Evolutionary conservation across 1,140 invertebrate species (phyloP).

Genomic region (Camponotus vicinus): DNA sequence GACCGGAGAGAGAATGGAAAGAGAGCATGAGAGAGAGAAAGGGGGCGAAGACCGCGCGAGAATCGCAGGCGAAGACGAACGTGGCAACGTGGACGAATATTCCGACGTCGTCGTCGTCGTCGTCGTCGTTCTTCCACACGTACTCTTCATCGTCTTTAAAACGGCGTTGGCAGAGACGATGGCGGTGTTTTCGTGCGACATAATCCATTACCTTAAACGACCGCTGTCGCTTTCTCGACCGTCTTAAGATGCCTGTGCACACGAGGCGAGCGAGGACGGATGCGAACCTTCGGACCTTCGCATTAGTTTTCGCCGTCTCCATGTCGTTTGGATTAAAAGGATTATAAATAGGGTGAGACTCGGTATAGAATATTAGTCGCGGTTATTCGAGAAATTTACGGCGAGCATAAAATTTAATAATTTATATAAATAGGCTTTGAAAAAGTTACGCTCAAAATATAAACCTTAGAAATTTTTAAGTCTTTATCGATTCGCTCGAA

Average conservation of each 20-base stretch:
- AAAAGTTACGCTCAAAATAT: too few species aligned
- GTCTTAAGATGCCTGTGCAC: slow-evolving; percentile 50
- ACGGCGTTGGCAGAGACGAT: not conserved
- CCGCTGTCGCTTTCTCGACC: slow-evolving; percentile 60
- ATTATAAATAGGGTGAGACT: slow-evolving; percentile 20
- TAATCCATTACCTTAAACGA: slow-evolving; percentile 74
- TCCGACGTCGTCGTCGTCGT: slow-evolving; percentile 18
- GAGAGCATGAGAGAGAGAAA: slow-evolving; percentile 24
- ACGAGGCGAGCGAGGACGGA: slow-evolving; percentile 43
- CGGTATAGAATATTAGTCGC: not conserved
- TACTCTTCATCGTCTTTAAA: slow-evolving; percentile 58
- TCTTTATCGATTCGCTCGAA: not conserved
- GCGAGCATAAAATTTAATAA: not conserved
- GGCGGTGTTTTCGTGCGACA: slow-evolving; percentile 54
- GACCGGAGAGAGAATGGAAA: slow-evolving; percentile 12
- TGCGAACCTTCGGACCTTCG: slow-evolving; percentile 14
- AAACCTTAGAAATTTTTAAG: not conserved
- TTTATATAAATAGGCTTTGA: not conserved
- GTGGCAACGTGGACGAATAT: slow-evolving; percentile 55
- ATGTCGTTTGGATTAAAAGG: slow-evolving; percentile 23
- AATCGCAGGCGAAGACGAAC: slow-evolving; percentile 20
- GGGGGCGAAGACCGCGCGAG: slow-evolving; percentile 39
- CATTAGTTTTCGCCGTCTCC: slow-evolving; percentile 34
- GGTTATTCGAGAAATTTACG: not conserved
- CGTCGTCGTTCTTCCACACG: slow-evolving; percentile 13